These are phyloP conservation scores for Gymnoscelis rufifasciata DNA, from an alignment of 2,888 invertebrate genomes.

Conservation along the genomic window DNA sequence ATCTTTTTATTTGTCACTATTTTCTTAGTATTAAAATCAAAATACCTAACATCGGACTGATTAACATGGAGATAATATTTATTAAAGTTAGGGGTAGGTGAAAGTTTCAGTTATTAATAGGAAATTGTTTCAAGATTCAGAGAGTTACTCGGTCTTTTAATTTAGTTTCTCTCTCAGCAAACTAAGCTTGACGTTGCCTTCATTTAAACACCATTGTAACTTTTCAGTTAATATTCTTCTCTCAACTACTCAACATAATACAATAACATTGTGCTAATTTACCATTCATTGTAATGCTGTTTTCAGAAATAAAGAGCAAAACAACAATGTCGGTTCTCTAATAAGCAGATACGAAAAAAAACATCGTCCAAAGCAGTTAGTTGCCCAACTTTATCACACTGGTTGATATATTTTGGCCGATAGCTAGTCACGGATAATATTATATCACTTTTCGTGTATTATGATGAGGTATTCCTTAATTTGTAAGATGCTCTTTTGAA, in stretches of 20 bases:
- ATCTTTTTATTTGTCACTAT: constrained; percentile 8
- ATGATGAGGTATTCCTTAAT: no score
- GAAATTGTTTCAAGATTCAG: no score
- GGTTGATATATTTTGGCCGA: background rate
- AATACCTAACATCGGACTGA: constrained; percentile 18
- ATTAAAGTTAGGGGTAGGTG: constrained; percentile 6
- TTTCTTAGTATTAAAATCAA: constrained; percentile 14
- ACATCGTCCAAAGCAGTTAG: constrained; percentile 36
- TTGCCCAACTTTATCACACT: constrained; percentile 12
- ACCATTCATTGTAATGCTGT: constrained; percentile 33
- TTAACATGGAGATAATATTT: constrained; percentile 17
- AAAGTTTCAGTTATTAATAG: background rate
- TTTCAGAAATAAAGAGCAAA: constrained; percentile 38
- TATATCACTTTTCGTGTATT: no score
- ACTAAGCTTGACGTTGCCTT: background rate
- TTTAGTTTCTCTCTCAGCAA: no score
- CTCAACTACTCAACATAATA: constrained; percentile 16
- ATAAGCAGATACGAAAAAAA: constrained; percentile 39
- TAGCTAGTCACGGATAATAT: background rate
- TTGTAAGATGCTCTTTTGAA: no score
- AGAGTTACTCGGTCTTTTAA: no score
- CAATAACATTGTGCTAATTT: constrained; percentile 46
- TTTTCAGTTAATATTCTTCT: constrained; percentile 12
- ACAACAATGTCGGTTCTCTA: constrained; percentile 36
- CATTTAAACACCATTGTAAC: constrained; percentile 8